Base-by-base conservation (phyloP, 2,888 invertebrate species). In the Salticus scenicus region DNA sequence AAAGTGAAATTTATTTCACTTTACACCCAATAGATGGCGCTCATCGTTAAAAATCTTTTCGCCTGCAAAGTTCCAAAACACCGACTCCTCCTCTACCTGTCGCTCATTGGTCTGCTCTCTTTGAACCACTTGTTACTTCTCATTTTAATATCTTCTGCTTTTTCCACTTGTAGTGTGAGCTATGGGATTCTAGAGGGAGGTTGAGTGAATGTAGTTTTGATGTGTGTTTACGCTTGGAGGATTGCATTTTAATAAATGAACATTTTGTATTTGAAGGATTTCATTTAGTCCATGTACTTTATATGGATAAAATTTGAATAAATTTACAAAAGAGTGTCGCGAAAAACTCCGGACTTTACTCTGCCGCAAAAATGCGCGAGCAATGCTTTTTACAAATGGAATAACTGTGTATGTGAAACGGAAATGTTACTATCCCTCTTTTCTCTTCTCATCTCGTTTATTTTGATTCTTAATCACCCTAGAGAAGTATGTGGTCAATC, bases 341-440 rank as follows among this genome's bases (percentile, higher is more conserved):
- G 37, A 10, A 7, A 10, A 7, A 7, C 10, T 37, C 4, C 37
- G 4, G 37, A 37, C 4, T 7, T 37, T 37, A 37, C 37, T 37
- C 7, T 37, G 37, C 2, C 8, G 7, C 7, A 4, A 57, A 57
- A 12, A 57, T 57, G 24, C 24, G 57, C 24, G 57, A 7, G 57
- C 24, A 4, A 17, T 47, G 1, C 20, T 57, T 5, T 57, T 57
- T 57, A n/a, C 57, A 24, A 24, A 57, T 57, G 57, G 57, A 57
- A 24, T 57, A 12, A 57, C 4, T 57, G 57, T 24, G 1, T 57
- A 69, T 42, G 24, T n/a, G 12, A 41, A 41, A n/a, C 51, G 77
- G 83, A 78, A 73, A 84, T 85, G 85, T 79, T 79, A 77, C 63
- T 85, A 51, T 77, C 79, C 63, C 78, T 85, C 57, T 79, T 85